Base-by-base conservation (phyloP, 2,797 vertebrate species). In the Tympanoctomys barrerae region DNA sequence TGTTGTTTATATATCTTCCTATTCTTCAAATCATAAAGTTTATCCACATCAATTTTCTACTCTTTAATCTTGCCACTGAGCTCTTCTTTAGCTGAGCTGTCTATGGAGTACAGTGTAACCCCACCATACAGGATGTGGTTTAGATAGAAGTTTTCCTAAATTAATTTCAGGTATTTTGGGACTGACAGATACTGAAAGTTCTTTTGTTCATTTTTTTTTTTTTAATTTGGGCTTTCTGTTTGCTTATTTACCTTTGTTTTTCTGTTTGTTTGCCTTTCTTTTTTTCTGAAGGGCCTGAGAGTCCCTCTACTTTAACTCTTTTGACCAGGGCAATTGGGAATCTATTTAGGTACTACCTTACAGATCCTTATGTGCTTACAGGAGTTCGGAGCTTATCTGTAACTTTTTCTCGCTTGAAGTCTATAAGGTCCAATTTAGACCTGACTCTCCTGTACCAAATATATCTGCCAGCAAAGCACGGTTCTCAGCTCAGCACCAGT, bases 1-100 rank as follows among this genome's bases (percentile, higher is more conserved):
- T 99, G 99, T 96, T 99, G 99, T 75, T 97, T 98, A 96, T 99
- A 99, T 31, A 99, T 99, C 95, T 98, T 99, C 97, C 99, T 98
- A 97, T 97, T 99, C 97, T 99, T 99, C 98, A 99, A 98, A 97
- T 99, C 99, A 57, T 99, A 99, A 75, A 99, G 99, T 93, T 99
- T 99, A 98, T 99, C 99, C 36, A 99, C 98, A 14, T 99, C 95
- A 97, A 99, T 70, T 85, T 99, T 99, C 97, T 99, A 99, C 97
- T 99, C 99, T 97, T 99, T 99, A 89, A 99, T 99, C 99, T 99
- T 49, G 73, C 13, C 22, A 12, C 42, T 16, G 1, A 77, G 42
- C 42, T 26, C 36, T 21, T 24, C 19, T 22, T 36, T 36, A 36
- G 70, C 19, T 39, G 36, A 39, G 21, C 19, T 71, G n/a, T 39